Percentiles rank a stretch among this genome's conserved stretches.
phyloP scores from a whole-genome alignment of 2,888 invertebrate genomes.

The Seira ritae region DNA sequence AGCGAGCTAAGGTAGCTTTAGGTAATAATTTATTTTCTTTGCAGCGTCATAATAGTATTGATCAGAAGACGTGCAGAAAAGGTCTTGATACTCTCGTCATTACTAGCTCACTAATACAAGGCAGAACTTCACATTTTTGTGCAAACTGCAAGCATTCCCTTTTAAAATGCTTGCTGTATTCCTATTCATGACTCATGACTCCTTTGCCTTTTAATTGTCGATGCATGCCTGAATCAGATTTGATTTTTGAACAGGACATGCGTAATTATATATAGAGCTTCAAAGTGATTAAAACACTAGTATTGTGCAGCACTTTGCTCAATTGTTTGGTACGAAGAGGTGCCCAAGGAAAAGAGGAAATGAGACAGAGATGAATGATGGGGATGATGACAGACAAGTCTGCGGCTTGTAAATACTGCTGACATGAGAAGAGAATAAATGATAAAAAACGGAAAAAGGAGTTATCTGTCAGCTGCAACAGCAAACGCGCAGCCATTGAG shows the following conservation, averaged over 20 bases:
- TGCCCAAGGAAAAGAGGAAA: constrained; percentile 47
- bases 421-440: background rate
- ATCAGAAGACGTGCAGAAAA: background rate
- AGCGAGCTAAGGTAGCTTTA: background rate
- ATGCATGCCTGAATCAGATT: background rate
- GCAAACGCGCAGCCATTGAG: background rate
- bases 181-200: too few relatives aligned
- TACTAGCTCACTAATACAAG: constrained; percentile 6
- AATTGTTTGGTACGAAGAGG: background rate
- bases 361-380: constrained; percentile 50
- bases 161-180: background rate
- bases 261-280: constrained; percentile 10
- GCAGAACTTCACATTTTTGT: background rate
- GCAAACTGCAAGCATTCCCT: background rate
- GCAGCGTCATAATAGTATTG: background rate
- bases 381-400: constrained; percentile 21
- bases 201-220: background rate
- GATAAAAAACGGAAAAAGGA: constrained; percentile 16
- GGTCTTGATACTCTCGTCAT: background rate
- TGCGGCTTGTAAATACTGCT: background rate
- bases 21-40: constrained; percentile 2
- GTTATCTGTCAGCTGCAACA: constrained; percentile 1
- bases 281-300: constrained; percentile 12
- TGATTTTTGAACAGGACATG: constrained; percentile 8
- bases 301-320: background rate